Evolutionary conservation across 2,113 vertebrate species (phyloP).

Genomic region (Dascyllus trimaculatus): DNA sequence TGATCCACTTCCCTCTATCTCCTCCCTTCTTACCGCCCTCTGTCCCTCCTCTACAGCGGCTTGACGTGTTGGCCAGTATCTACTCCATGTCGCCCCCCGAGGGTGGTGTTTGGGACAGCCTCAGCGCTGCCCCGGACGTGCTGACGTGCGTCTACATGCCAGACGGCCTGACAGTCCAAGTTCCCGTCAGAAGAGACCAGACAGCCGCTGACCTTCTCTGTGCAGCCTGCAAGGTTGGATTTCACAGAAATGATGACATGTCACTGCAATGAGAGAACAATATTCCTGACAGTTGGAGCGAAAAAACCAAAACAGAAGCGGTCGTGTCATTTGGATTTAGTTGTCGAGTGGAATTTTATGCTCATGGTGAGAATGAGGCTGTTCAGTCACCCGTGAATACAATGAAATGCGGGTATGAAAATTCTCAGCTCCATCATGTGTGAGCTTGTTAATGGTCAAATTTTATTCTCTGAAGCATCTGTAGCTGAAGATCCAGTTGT

Average conservation of each 20-base stretch:
- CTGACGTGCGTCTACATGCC: constrained; percentile 87
- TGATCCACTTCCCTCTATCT: neutral
- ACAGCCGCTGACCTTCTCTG: constrained; percentile 89
- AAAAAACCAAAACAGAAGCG: neutral
- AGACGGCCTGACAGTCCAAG: constrained; percentile 85
- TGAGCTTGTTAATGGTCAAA: neutral
- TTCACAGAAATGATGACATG: constrained; percentile 40
- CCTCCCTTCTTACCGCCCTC: neutral
- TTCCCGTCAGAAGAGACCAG: constrained; percentile 88
- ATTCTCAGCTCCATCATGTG: neutral
- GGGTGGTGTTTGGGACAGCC: constrained; percentile 82
- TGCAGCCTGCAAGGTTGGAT: constrained; percentile 91
- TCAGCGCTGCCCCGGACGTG: constrained; percentile 68
- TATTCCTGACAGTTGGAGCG: constrained; percentile 1
- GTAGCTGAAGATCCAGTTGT: constrained; percentile 1
- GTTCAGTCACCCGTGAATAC: neutral
- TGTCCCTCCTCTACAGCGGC: constrained; percentile 73
- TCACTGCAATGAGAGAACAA: constrained; percentile 5
- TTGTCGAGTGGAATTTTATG: neutral
- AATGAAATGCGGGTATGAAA: neutral
- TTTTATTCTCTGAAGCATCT: constrained; percentile 21
- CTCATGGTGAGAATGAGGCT: neutral
- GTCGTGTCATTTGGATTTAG: neutral
- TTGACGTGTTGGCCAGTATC: constrained; percentile 85
- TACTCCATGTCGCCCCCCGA: constrained; percentile 87